phyloP scores from a whole-genome alignment of 1,140 invertebrate genomes.

The Drosophila pandora region DNA sequence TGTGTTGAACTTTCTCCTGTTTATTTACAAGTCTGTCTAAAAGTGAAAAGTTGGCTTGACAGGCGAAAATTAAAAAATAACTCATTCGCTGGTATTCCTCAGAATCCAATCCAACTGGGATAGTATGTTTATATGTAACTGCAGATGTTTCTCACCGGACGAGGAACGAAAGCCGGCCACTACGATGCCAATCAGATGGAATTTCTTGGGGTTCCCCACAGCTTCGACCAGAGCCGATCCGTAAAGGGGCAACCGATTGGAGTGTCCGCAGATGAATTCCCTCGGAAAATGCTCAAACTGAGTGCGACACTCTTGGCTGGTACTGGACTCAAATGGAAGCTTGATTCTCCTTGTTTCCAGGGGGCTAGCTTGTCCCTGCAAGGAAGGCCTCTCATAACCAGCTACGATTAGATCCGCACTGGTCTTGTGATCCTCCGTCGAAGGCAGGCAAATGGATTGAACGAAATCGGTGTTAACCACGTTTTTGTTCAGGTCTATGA shows the following conservation, averaged over 20 bases:
- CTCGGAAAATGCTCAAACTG: not conserved
- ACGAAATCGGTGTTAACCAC: slow-evolving; percentile 16
- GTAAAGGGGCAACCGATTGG: not conserved
- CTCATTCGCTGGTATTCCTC: not conserved
- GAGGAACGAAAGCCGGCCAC: not conserved
- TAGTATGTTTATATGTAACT: not conserved
- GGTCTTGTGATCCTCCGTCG: not conserved
- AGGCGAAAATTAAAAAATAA: slow-evolving; percentile 16
- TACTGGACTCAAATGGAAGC: not conserved
- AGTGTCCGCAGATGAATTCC: slow-evolving; percentile 3
- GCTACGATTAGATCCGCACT: not conserved
- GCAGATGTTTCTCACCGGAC: not conserved
- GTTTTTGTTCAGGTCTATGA: slow-evolving; percentile 1
- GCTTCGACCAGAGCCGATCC: slow-evolving; percentile 5
- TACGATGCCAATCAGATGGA: slow-evolving; percentile 1
- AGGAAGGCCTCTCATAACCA: not conserved
- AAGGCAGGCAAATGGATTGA: slow-evolving; percentile 34
- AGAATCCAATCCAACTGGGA: slow-evolving; percentile 7
- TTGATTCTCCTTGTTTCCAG: not conserved
- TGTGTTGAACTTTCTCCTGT: slow-evolving; percentile 12
- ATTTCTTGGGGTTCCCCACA: not conserved
- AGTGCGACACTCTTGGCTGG: not conserved
- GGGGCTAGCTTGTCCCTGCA: not conserved
- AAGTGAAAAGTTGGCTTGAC: slow-evolving; percentile 9
- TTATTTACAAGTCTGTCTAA: slow-evolving; percentile 39